Evolutionary conservation across 1,140 invertebrate species (phyloP).

Genomic region (Hirudo medicinalis): DNA sequence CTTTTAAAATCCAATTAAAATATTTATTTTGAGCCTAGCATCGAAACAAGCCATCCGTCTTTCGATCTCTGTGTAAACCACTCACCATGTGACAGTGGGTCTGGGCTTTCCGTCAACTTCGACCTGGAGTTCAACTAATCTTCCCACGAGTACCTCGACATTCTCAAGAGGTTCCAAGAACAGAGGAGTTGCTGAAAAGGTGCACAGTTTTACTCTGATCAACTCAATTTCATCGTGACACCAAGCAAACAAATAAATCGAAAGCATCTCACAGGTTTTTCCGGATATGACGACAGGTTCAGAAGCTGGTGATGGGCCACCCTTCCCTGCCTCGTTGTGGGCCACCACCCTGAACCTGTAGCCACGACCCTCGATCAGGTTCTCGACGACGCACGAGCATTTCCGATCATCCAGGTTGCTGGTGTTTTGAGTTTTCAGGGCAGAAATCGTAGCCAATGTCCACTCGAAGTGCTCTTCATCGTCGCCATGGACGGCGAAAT

Average conservation of each 20-base stretch:
- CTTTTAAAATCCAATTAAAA: too few species aligned
- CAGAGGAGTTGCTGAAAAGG: slow-evolving; percentile 21
- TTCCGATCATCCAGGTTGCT: not conserved
- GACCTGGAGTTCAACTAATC: slow-evolving; percentile 24
- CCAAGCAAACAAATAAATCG: not conserved
- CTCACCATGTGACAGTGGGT: slow-evolving; percentile 23
- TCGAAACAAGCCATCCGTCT: not conserved
- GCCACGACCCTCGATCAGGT: slow-evolving; percentile 81
- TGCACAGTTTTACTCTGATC: not conserved
- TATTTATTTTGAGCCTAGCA: too few species aligned
- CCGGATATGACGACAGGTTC: not conserved
- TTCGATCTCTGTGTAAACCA: not conserved
- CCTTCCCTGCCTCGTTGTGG: slow-evolving; percentile 83
- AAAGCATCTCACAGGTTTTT: slow-evolving; percentile 1
- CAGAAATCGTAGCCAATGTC: not conserved
- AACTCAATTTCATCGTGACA: not conserved
- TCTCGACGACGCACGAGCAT: not conserved
- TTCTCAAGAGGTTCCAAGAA: slow-evolving; percentile 22
- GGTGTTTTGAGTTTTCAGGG: not conserved
- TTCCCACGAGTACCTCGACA: slow-evolving; percentile 23
- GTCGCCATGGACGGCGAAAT: not conserved
- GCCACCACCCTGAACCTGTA: slow-evolving; percentile 96
- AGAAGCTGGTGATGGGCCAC: slow-evolving; percentile 51
- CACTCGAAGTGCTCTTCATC: not conserved
- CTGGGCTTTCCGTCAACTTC: slow-evolving; percentile 23